Evolutionary conservation across 2,888 invertebrate genomes (phyloP).

Genomic region (Drosophila formosana): DNA sequence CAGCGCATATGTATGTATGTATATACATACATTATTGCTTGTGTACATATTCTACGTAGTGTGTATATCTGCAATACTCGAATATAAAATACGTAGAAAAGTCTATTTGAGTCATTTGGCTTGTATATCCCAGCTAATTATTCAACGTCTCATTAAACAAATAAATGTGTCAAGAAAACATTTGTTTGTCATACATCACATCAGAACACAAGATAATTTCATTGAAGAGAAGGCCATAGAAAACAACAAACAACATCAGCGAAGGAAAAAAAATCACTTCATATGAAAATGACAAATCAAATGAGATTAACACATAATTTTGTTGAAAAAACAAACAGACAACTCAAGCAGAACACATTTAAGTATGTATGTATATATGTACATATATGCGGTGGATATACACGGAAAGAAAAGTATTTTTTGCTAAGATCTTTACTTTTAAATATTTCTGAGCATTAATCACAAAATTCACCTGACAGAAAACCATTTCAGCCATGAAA

Average conservation of each 20-base stretch:
- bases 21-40: slow-evolving; percentile 12
- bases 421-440: slow-evolving; percentile 35
- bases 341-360: slow-evolving; percentile 36
- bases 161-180: slow-evolving; percentile 66
- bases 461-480: slow-evolving; percentile 70
- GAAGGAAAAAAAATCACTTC: slow-evolving; percentile 60
- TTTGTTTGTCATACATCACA: slow-evolving; percentile 65
- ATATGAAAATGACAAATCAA: slow-evolving; percentile 79
- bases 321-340: slow-evolving; percentile 41
- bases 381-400: neutral
- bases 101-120: slow-evolving; percentile 52
- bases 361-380: neutral
- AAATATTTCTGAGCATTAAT: slow-evolving; percentile 54
- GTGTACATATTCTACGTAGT: too few relatives aligned
- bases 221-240: slow-evolving; percentile 50
- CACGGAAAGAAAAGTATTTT: slow-evolving; percentile 11
- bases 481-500: slow-evolving; percentile 60
- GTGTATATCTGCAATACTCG: neutral
- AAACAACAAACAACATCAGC: slow-evolving; percentile 18
- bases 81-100: slow-evolving; percentile 1
- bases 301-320: slow-evolving; percentile 76
- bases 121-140: slow-evolving; percentile 69
- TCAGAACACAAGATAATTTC: slow-evolving; percentile 43
- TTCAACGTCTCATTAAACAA: slow-evolving; percentile 75
- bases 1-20: slow-evolving; percentile 5